phyloP scores from a whole-genome alignment of 2,113 vertebrate species.

The Columba janthina region DNA sequence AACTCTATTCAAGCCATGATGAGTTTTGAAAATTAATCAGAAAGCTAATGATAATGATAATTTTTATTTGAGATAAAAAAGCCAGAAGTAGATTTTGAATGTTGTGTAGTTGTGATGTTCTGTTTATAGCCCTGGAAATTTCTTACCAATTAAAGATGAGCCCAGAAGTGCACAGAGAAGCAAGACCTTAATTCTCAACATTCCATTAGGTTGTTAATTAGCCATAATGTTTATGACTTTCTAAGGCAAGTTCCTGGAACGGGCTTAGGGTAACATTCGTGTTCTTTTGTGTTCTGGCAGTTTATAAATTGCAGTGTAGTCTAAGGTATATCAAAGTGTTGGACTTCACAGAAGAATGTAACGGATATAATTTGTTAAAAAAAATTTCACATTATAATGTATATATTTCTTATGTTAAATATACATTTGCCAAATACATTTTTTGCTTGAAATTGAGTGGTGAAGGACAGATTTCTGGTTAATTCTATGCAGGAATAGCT shows the following conservation, averaged over 20 bases:
- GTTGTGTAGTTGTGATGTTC: background rate
- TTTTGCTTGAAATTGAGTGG: background rate
- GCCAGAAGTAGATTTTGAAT: background rate
- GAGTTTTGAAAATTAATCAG: background rate
- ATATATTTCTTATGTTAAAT: background rate
- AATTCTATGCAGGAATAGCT: background rate
- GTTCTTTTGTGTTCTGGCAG: background rate
- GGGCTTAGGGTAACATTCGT: background rate
- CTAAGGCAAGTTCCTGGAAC: background rate
- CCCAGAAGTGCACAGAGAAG: conserved; percentile 1
- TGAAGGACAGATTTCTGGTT: background rate
- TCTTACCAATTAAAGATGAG: conserved; percentile 18
- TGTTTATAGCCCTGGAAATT: conserved; percentile 30
- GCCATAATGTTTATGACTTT: conserved; percentile 48
- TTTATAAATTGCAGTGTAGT: background rate
- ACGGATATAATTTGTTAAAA: background rate
- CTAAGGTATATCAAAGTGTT: background rate
- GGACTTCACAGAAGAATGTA: background rate
- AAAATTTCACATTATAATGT: background rate
- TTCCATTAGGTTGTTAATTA: conserved; percentile 51
- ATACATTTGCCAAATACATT: background rate
- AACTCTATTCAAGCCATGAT: background rate
- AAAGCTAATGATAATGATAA: conserved; percentile 11
- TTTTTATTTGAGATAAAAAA: conserved; percentile 24
- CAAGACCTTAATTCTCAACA: conserved; percentile 12